These are phyloP conservation scores for Rhamphomyia laevipes DNA, from an alignment of 2,888 invertebrate genomes.

Conservation along the genomic window DNA sequence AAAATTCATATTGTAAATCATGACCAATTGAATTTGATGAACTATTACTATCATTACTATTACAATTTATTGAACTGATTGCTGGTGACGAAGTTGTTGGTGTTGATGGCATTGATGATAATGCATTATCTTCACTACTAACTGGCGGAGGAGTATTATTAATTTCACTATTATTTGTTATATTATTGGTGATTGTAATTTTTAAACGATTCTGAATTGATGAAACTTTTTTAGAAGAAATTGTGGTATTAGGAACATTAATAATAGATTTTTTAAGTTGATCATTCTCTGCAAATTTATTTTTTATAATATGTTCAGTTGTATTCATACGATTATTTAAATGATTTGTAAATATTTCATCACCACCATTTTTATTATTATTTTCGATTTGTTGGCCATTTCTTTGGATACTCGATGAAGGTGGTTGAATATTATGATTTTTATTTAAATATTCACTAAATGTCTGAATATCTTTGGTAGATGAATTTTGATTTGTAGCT, in stretches of 20 bases:
- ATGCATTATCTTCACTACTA: not conserved
- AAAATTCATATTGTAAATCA: not conserved
- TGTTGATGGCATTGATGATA: not conserved
- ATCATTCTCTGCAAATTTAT: not conserved
- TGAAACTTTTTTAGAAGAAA: slow-evolving; percentile 1
- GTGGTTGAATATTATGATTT: not conserved
- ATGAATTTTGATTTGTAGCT: slow-evolving; percentile 10
- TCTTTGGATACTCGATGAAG: too few species aligned
- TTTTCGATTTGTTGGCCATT: too few species aligned
- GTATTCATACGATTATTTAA: not conserved
- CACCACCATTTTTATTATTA: too few species aligned
- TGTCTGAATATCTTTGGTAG: not conserved
- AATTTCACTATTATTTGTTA: not conserved
- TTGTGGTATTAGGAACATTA: not conserved
- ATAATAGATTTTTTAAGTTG: not conserved
- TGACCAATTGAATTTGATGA: too few species aligned
- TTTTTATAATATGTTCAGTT: not conserved
- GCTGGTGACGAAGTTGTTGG: slow-evolving; percentile 3
- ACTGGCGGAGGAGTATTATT: too few species aligned
- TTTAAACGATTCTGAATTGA: slow-evolving; percentile 22
- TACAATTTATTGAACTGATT: not conserved
- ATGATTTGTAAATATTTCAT: too few species aligned
- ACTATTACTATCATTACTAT: not conserved
- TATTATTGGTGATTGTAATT: slow-evolving; percentile 16
- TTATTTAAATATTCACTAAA: not conserved